These are phyloP conservation scores for Gephyroberyx darwinii DNA, from an alignment of 2,797 vertebrate species.

Conservation along the genomic window DNA sequence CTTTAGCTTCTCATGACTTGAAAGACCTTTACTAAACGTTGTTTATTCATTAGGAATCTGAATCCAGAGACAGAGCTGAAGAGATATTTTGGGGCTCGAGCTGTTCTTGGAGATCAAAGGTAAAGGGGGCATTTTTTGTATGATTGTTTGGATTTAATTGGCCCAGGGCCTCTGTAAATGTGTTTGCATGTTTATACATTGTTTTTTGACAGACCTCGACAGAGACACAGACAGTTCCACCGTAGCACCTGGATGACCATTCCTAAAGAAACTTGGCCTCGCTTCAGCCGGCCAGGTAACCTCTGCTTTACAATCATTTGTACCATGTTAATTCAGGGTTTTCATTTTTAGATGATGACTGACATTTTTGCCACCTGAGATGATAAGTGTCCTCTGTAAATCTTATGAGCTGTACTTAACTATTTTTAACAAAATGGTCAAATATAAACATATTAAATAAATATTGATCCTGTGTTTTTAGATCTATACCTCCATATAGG, in stretches of 20 bases:
- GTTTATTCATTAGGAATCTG: constrained; percentile 85
- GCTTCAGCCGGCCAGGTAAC: constrained; percentile 92
- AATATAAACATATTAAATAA: too few relatives aligned
- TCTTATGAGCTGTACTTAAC: too few relatives aligned
- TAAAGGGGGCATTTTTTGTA: constrained; percentile 56
- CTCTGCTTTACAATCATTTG: not conserved
- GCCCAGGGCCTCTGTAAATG: not conserved
- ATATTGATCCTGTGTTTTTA: too few relatives aligned
- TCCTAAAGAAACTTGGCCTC: constrained; percentile 94
- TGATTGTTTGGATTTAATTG: not conserved
- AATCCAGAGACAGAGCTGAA: constrained; percentile 97
- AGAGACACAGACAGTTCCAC: constrained; percentile 89
- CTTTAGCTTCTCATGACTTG: not conserved
- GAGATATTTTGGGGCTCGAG: constrained; percentile 94
- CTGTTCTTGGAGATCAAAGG: constrained; percentile 96
- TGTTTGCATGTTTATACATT: constrained; percentile 5
- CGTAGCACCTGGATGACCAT: constrained; percentile 92
- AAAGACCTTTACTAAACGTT: constrained; percentile 7
- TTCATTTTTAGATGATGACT: too few relatives aligned
- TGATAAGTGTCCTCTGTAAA: too few relatives aligned
- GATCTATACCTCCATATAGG: too few relatives aligned
- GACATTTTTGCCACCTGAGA: too few relatives aligned
- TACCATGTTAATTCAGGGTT: not conserved
- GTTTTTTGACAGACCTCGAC: constrained; percentile 81
- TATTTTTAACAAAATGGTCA: too few relatives aligned